Conservation (phyloP, 1,140 invertebrate genomes). For the Anastrepha ludens region DNA sequence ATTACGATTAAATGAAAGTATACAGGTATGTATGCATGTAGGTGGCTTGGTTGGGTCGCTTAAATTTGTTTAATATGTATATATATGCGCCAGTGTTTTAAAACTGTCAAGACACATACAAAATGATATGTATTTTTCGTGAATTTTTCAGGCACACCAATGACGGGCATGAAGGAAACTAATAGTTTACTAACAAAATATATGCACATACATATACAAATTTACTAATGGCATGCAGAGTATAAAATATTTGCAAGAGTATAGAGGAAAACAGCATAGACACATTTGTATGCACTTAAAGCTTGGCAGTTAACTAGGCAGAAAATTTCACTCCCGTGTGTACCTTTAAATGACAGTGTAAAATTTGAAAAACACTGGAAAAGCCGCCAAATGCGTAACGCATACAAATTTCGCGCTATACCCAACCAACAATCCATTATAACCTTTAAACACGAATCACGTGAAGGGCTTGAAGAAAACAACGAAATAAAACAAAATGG, state of each 20-base stretch:
- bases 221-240: neutral
- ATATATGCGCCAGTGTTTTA: neutral
- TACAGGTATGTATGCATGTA: neutral
- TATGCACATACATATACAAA: neutral
- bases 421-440: slow-evolving; percentile 14
- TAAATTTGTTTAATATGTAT: neutral
- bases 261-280: neutral
- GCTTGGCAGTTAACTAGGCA: neutral
- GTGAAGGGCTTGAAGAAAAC: too few species aligned
- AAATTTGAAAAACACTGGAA: neutral
- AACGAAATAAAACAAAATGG: too few species aligned
- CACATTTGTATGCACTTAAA: neutral
- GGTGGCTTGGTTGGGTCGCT: slow-evolving; percentile 7
- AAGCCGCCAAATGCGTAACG: too few species aligned
- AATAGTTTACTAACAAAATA: neutral
- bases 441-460: neutral
- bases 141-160: neutral
- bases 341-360: neutral
- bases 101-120: neutral
- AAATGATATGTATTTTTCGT: too few species aligned
- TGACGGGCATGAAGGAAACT: neutral
- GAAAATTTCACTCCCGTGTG: neutral
- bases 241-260: neutral
- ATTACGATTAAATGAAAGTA: neutral
- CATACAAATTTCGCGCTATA: neutral